phyloP scores from a whole-genome alignment of 2,113 vertebrate genomes.

The Psammodynastes pulverulentus region DNA sequence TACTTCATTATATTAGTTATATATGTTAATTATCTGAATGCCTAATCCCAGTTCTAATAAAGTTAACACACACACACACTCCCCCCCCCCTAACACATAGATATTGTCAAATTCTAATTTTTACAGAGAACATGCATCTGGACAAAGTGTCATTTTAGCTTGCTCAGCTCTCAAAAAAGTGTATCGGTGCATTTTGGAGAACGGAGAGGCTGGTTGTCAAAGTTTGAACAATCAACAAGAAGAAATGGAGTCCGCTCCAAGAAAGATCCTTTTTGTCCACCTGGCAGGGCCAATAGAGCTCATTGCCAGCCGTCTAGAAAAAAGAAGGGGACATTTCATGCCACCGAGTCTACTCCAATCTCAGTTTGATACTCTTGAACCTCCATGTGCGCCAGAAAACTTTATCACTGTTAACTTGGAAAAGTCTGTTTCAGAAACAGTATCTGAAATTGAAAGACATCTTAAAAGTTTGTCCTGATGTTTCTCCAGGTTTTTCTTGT shows the following conservation, averaged over 20 bases:
- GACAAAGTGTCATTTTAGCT: constrained; percentile 71
- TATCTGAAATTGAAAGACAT: constrained; percentile 62
- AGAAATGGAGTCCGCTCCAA: not conserved
- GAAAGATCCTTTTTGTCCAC: constrained; percentile 77
- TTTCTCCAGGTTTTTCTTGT: not conserved
- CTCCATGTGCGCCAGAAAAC: constrained; percentile 75
- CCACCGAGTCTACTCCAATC: constrained; percentile 76
- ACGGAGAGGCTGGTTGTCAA: constrained; percentile 58
- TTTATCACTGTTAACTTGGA: constrained; percentile 75
- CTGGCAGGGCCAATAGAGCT: constrained; percentile 75
- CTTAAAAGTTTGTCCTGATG: constrained; percentile 38
- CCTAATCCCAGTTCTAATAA: not conserved
- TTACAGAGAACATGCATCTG: constrained; percentile 68
- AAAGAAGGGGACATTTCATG: constrained; percentile 86
- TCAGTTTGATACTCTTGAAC: constrained; percentile 83
- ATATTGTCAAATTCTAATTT: not conserved
- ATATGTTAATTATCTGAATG: not conserved
- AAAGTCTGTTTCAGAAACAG: constrained; percentile 69
- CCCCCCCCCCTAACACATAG: not conserved
- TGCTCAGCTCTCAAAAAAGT: constrained; percentile 86
- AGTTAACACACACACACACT: not conserved
- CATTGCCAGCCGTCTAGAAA: constrained; percentile 73
- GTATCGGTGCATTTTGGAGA: constrained; percentile 76
- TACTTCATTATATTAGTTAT: not conserved
- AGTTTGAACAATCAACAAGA: not conserved